phyloP scores from a whole-genome alignment of 2,113 vertebrate genomes.

The Melanocharis versteri region DNA sequence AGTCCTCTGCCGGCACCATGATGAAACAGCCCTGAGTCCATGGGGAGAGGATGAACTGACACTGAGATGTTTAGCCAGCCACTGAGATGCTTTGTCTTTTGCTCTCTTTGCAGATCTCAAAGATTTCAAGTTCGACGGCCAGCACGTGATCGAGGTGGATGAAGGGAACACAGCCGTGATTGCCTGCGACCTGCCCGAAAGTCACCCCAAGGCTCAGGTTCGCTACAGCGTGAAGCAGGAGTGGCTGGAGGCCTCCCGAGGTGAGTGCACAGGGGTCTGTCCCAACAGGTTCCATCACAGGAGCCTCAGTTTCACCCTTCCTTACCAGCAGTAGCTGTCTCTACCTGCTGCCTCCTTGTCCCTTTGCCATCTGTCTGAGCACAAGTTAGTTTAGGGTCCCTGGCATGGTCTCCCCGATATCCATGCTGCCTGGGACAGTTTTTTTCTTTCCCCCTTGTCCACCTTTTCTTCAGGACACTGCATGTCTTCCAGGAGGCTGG shows the following conservation, averaged over 20 bases:
- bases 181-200: constrained; percentile 93
- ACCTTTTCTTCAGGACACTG: background rate
- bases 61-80: background rate
- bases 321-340: background rate
- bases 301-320: background rate
- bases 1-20: rapidly evolving
- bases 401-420: background rate
- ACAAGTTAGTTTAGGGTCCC: background rate
- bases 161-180: constrained; percentile 96
- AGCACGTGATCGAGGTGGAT: constrained; percentile 94
- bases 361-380: background rate
- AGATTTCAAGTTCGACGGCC: constrained; percentile 90
- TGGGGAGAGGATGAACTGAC: background rate
- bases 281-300: rapidly evolving
- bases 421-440: background rate
- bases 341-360: background rate
- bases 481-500: background rate
- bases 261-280: constrained; percentile 57
- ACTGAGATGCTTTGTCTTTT: background rate
- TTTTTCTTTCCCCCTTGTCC: background rate
- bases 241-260: constrained; percentile 94
- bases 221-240: constrained; percentile 98
- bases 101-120: constrained; percentile 81
- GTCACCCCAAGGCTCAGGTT: constrained; percentile 95
- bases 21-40: rapidly evolving